Percentiles rank a stretch among this genome's conserved stretches.
phyloP scores from a whole-genome alignment of 2,797 vertebrate species.

The Malurus splendens region DNA sequence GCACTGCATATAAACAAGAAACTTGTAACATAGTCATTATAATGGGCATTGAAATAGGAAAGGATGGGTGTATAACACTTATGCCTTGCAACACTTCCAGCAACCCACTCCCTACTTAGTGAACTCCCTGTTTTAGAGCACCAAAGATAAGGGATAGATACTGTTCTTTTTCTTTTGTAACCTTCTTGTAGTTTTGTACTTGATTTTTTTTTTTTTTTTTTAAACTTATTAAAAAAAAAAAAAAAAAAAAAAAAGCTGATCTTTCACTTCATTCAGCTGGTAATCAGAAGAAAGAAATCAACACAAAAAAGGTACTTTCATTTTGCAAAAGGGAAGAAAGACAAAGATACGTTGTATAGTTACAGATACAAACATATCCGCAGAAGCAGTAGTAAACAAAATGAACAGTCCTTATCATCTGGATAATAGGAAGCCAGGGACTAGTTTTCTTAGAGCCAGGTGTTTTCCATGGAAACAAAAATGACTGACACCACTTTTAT shows the following conservation, averaged over 20 bases:
- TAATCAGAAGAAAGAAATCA: slow-evolving; percentile 46
- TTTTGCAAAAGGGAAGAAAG: slow-evolving; percentile 71
- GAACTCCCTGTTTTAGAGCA: slow-evolving; percentile 73
- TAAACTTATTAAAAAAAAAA: too few species aligned
- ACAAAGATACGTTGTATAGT: slow-evolving; percentile 59
- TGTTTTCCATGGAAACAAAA: slow-evolving; percentile 19
- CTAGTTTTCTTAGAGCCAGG: slow-evolving; percentile 48
- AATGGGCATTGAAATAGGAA: slow-evolving; percentile 70
- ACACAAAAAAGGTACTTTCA: slow-evolving; percentile 60
- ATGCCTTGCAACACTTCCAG: slow-evolving; percentile 51
- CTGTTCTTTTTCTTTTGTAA: slow-evolving; percentile 58
- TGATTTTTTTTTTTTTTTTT: slow-evolving; percentile 63
- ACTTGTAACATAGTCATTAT: slow-evolving; percentile 61
- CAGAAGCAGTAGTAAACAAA: slow-evolving; percentile 45
- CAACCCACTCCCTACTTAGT: slow-evolving; percentile 68
- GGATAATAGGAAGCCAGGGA: neutral
- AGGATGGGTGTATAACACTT: slow-evolving; percentile 50
- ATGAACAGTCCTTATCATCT: slow-evolving; percentile 25
- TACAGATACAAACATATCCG: slow-evolving; percentile 49
- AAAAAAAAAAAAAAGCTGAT: slow-evolving; percentile 64
- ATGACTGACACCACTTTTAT: slow-evolving; percentile 33
- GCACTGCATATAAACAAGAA: slow-evolving; percentile 66
- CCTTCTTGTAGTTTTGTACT: slow-evolving; percentile 72
- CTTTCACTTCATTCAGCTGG: slow-evolving; percentile 64
- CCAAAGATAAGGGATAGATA: slow-evolving; percentile 82